These are phyloP conservation scores for Nysson spinosus DNA, from an alignment of 2,888 invertebrate species.

Conservation along the genomic window DNA sequence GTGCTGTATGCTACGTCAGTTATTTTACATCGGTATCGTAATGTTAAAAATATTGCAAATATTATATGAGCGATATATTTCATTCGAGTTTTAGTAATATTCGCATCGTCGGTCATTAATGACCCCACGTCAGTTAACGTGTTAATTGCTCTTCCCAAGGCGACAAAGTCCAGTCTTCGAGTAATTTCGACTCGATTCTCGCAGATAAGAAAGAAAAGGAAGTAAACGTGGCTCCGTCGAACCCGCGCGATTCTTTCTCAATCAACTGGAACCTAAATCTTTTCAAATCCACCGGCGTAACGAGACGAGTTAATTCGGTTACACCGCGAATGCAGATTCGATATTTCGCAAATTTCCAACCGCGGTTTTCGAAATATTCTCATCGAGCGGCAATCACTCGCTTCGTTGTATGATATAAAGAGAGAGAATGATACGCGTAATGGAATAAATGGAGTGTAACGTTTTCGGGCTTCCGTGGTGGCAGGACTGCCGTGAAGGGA, in stretches of 20 bases:
- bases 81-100: no score
- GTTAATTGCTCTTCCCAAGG: no score
- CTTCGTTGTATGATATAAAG: no score
- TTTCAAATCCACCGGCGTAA: neutral
- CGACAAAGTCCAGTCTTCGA: no score
- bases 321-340: neutral
- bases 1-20: no score
- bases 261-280: slow-evolving; percentile 27
- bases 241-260: slow-evolving; percentile 24
- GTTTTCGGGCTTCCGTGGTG: slow-evolving; percentile 29
- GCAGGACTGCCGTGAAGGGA: slow-evolving; percentile 13
- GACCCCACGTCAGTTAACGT: no score
- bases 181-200: no score
- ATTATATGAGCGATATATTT: no score
- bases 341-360: slow-evolving; percentile 13
- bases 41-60: no score
- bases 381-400: neutral
- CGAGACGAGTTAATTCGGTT: slow-evolving; percentile 20
- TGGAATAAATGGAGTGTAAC: slow-evolving; percentile 28
- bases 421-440: slow-evolving; percentile 11
- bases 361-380: slow-evolving; percentile 17
- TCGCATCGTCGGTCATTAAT: no score
- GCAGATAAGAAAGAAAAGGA: slow-evolving; percentile 14
- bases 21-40: no score
- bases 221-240: no score